phyloP scores from a whole-genome alignment of 2,113 vertebrate genomes.

The Macaca fascicularis region DNA sequence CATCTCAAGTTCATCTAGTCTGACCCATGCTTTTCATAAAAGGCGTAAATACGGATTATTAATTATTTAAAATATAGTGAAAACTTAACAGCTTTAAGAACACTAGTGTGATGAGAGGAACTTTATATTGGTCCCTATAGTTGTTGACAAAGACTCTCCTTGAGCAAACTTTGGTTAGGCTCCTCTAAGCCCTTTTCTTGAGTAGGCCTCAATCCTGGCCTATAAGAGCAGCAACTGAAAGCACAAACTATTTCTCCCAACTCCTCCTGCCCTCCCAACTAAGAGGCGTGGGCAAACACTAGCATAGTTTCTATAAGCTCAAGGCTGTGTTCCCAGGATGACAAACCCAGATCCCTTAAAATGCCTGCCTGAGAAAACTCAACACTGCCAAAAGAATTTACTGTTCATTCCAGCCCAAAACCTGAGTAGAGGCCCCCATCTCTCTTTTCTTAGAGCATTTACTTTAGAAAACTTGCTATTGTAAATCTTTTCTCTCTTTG shows the following conservation, averaged over 20 bases:
- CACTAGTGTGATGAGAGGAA: neutral
- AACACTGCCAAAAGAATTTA: neutral
- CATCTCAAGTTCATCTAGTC: neutral
- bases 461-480: neutral
- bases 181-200: neutral
- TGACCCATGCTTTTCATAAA: constrained; percentile 6
- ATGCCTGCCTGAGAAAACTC: neutral
- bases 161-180: neutral
- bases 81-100: neutral
- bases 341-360: neutral
- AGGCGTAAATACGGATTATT: neutral
- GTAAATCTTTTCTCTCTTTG: constrained; percentile 19
- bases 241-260: neutral
- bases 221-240: neutral
- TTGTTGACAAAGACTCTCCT: neutral
- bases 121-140: neutral
- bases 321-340: neutral
- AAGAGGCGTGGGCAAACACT: neutral
- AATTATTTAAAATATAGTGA: neutral
- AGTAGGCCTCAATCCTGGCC: neutral
- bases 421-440: neutral
- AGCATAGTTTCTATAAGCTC: neutral
- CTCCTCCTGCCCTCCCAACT: neutral
- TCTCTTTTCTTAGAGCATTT: neutral
- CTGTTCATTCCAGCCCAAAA: neutral